These are phyloP conservation scores for Kuschelorhynchus macadamiae DNA, from an alignment of 2,888 invertebrate species.

Conservation along the genomic window DNA sequence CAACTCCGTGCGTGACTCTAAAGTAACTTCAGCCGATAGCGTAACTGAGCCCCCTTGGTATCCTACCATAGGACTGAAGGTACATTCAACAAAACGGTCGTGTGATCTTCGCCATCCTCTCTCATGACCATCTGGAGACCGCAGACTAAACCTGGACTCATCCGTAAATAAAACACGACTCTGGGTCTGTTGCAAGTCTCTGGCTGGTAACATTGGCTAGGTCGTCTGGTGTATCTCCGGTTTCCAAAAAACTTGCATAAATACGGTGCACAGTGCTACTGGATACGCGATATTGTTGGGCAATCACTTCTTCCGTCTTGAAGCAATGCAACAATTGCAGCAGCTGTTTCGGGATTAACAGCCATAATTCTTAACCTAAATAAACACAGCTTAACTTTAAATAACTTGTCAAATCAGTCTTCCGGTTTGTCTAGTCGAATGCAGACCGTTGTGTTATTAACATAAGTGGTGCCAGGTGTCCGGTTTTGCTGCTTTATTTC, in stretches of 20 bases:
- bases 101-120: background rate
- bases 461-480: too few species aligned
- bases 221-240: background rate
- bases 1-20: conserved; percentile 37
- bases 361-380: too few species aligned
- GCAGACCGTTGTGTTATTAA: too few species aligned
- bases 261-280: background rate
- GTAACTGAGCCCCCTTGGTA: too few species aligned
- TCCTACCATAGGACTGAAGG: conserved; percentile 21
- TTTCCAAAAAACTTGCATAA: background rate
- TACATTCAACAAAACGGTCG: conserved; percentile 23
- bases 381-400: too few species aligned
- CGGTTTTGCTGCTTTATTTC: too few species aligned
- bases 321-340: too few species aligned
- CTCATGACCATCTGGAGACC: conserved; percentile 19
- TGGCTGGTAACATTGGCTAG: background rate
- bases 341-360: too few species aligned
- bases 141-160: conserved; percentile 23
- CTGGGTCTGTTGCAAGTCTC: conserved; percentile 11
- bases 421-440: too few species aligned
- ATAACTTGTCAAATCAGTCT: too few species aligned
- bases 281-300: background rate
- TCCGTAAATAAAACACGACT: conserved; percentile 28
- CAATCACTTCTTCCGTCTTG: too few species aligned
- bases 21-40: conserved; percentile 20